These are phyloP conservation scores for Crenichthys baileyi DNA, from an alignment of 2,797 vertebrate genomes.

Conservation along the genomic window DNA sequence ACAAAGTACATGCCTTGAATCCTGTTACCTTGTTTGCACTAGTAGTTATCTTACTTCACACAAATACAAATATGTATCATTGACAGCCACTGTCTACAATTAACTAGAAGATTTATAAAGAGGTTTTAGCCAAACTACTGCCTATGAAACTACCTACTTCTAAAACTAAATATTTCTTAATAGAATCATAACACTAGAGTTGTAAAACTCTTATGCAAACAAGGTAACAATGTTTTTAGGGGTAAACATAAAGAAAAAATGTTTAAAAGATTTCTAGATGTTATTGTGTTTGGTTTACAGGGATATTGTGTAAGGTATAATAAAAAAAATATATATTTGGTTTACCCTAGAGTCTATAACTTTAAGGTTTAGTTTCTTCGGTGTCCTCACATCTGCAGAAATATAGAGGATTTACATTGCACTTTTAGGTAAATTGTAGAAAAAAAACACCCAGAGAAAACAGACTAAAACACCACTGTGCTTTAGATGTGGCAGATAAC, in stretches of 20 bases:
- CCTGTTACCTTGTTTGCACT: conserved; percentile 81
- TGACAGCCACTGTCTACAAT: conserved; percentile 16
- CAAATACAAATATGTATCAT: conserved; percentile 6
- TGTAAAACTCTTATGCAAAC: conserved; percentile 64
- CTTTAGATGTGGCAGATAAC: conserved; percentile 32
- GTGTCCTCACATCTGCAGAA: conserved; percentile 89
- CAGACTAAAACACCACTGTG: conserved; percentile 33
- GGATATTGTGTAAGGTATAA: conserved; percentile 66
- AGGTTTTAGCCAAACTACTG: conserved; percentile 25
- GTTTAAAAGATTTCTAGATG: conserved; percentile 56
- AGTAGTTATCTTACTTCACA: conserved; percentile 29
- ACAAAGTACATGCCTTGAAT: conserved; percentile 67
- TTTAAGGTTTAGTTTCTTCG: conserved; percentile 87
- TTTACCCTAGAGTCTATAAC: conserved; percentile 90
- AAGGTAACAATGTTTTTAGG: conserved; percentile 75
- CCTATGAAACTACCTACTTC: conserved; percentile 15
- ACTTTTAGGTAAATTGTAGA: conserved; percentile 69
- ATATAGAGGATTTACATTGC: conserved; percentile 86
- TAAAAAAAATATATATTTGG: conserved; percentile 61
- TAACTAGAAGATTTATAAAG: conserved; percentile 26
- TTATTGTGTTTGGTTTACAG: conserved; percentile 75
- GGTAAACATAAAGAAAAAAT: conserved; percentile 51
- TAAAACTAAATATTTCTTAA: conserved; percentile 7
- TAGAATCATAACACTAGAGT: background rate
- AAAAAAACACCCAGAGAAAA: conserved; percentile 51